A percentile compares a stretch with the other conserved stretches of the same genome.
phyloP scores from a whole-genome alignment of 2,113 vertebrate genomes.

The Sturnus vulgaris region DNA sequence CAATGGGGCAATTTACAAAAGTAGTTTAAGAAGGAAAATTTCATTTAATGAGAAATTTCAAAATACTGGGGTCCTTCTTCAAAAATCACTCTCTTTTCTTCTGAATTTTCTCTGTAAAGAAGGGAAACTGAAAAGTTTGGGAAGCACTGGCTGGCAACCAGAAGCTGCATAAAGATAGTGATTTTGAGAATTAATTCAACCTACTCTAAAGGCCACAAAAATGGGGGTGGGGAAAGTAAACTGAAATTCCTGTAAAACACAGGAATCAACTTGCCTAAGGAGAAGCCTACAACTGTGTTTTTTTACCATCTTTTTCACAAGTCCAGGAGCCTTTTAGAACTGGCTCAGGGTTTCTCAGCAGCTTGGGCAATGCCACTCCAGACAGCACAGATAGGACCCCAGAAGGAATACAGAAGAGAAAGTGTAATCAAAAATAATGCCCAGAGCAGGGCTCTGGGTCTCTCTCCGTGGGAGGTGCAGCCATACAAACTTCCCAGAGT shows the following conservation, averaged over 20 bases:
- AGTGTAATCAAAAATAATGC: accelerated
- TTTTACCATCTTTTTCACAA: neutral
- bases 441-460: neutral
- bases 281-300: neutral
- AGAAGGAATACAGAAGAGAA: neutral
- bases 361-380: too few relatives aligned
- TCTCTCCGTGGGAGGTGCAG: neutral
- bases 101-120: neutral
- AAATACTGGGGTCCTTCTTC: neutral
- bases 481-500: neutral
- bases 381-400: too few relatives aligned
- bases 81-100: neutral
- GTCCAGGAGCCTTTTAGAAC: neutral
- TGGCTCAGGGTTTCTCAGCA: neutral
- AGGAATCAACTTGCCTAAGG: neutral
- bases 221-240: neutral
- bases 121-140: neutral
- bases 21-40: neutral
- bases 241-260: neutral
- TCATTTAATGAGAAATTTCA: neutral
- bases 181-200: neutral
- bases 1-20: neutral
- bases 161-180: neutral
- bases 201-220: neutral
- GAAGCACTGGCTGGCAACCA: neutral